Evolutionary conservation across 2,888 invertebrate genomes (phyloP).

Genomic region (Trachelus tabidus): DNA sequence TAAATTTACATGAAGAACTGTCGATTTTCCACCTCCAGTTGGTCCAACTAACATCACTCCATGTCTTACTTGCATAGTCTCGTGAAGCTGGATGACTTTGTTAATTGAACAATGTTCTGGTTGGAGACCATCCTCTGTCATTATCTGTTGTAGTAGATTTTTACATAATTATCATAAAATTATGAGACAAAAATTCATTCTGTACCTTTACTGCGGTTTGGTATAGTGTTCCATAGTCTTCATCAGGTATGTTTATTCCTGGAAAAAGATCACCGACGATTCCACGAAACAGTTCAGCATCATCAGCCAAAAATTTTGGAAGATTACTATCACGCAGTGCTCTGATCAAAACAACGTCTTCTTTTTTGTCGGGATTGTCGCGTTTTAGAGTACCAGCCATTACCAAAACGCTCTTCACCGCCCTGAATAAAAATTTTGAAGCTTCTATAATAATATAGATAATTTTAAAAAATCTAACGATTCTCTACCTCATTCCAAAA

Average conservation of each 20-base stretch:
- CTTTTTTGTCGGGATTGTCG: conserved; percentile 84
- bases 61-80: conserved; percentile 91
- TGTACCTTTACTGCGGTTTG: conserved; percentile 68
- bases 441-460: not conserved
- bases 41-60: conserved; percentile 94
- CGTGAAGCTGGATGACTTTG: conserved; percentile 87
- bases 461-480: not conserved
- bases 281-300: conserved; percentile 85
- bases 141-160: conserved; percentile 55
- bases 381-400: conserved; percentile 93
- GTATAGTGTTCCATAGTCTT: conserved; percentile 83
- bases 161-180: not conserved
- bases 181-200: not conserved
- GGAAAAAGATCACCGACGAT: conserved; percentile 93
- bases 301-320: conserved; percentile 89
- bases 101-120: conserved; percentile 74
- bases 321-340: conserved; percentile 90
- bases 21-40: conserved; percentile 88
- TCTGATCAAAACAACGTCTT: conserved; percentile 85
- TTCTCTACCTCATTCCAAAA: conserved; percentile 79
- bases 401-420: conserved; percentile 91
- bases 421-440: conserved; percentile 66
- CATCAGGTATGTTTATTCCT: conserved; percentile 80
- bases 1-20: conserved; percentile 73
- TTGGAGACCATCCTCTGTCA: conserved; percentile 74